A percentile compares a stretch with the other conserved stretches of the same genome.
Evolutionary conservation across 2,888 invertebrate genomes (phyloP).

Genomic region (Drosophila peninsularis): DNA sequence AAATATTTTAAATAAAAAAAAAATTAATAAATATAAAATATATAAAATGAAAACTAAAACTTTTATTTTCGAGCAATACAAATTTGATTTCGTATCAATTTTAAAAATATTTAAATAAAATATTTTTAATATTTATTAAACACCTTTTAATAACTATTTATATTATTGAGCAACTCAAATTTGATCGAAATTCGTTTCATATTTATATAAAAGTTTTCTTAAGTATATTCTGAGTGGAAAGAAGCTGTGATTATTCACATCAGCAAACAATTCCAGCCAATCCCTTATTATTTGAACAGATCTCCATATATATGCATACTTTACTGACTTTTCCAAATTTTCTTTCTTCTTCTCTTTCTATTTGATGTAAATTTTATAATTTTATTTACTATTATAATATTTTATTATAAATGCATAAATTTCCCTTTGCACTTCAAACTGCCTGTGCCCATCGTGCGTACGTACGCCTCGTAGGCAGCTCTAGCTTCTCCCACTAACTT

Average conservation of each 20-base stretch:
- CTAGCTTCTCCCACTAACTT: constrained; percentile 3
- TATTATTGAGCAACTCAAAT: no score
- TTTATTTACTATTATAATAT: no score
- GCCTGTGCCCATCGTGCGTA: no score
- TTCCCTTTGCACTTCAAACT: background rate
- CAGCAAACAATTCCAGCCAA: background rate
- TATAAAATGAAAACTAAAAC: no score
- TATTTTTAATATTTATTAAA: no score
- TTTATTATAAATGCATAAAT: background rate
- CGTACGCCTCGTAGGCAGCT: constrained; percentile 9
- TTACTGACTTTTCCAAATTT: background rate
- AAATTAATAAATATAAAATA: no score
- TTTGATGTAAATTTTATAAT: no score
- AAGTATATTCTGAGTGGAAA: background rate
- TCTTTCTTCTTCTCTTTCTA: background rate
- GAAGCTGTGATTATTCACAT: background rate
- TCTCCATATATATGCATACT: background rate
- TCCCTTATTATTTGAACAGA: background rate
- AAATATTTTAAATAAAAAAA: no score
- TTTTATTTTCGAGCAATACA: no score
- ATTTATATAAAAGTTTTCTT: background rate
- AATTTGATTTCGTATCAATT: no score
- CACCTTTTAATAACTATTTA: no score
- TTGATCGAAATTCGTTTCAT: background rate
- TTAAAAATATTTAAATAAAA: no score